Evolutionary conservation across 2,113 vertebrate genomes (phyloP), one percentile per base, ranked within the genome.

Genomic region (Microtus montanus): DNA sequence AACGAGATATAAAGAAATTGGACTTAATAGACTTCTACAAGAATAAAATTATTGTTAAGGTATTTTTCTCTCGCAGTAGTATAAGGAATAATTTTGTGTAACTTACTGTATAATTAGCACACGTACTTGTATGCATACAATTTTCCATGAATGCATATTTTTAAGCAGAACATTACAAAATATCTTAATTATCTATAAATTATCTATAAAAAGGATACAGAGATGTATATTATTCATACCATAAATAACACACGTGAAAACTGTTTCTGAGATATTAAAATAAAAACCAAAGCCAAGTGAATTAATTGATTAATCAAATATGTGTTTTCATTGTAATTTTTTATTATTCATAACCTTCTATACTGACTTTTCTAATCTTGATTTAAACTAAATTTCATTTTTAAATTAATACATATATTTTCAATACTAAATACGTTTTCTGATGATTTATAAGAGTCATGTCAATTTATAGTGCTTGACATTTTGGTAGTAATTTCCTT

Each of bases 251-350:
- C 12, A 35, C 44, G 44, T 83, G 41, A 63, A 87, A 92, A 87
- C 26, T 35, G 87, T 75, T n/a, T 87, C 22, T 87, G 7, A 92
- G 85, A n/a, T 35, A 73, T 12, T 93, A 12, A 84, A 93, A 88
- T 12, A 78, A 79, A 95, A 94, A 58, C n/a, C 41, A 87, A 87
- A 66, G 44, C 26, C 20, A 71, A 93, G 77, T 64, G 35, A 94
- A 44, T 24, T 44, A 58, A 47, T 0, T 92, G 35, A 78, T 33
- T 64, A 61, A 5, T 73, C 1, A 54, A n/a, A 5, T 30, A 5
- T 30, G 9, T 4, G 61, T 68, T 68, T 74, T 86, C 68, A 54
- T 47, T 47, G 15, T 66, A 3, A 87, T 58, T 63, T 94, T 30
- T 49, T 24, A 89, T 47, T 71, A 68, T 64, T 82, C 11, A 71